Percentiles rank a stretch among this genome's conserved stretches.
Evolutionary conservation across 2,113 vertebrate genomes (phyloP).

Genomic region (Pollimyrus isidori): DNA sequence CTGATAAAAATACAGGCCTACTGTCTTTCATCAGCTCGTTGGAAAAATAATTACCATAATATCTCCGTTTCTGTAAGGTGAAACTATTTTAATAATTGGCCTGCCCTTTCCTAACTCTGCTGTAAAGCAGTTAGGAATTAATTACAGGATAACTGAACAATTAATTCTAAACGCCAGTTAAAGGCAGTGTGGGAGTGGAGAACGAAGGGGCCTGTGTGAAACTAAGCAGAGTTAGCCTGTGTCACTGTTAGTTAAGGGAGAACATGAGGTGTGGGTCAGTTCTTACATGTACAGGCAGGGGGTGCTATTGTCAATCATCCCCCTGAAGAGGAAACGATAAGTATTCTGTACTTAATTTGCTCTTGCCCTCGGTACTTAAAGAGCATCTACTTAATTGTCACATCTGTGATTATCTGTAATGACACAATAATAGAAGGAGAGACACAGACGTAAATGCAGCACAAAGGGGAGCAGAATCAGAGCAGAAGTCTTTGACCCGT

Average conservation of each 20-base stretch:
- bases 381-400: not conserved
- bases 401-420: not conserved
- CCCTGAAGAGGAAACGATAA: not conserved
- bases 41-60: slow-evolving; percentile 72
- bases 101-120: slow-evolving; percentile 75
- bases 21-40: slow-evolving; percentile 60
- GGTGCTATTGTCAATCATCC: not conserved
- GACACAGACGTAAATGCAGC: not conserved
- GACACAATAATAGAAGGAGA: not conserved
- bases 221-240: slow-evolving; percentile 43
- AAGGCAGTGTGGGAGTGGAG: slow-evolving; percentile 54
- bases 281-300: slow-evolving; percentile 8
- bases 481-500: not conserved
- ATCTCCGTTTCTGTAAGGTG: slow-evolving; percentile 71
- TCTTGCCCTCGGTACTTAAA: not conserved
- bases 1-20: slow-evolving; percentile 60
- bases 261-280: not conserved
- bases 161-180: slow-evolving; percentile 70
- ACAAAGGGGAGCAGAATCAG: not conserved
- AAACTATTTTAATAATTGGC: slow-evolving; percentile 75
- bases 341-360: not conserved
- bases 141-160: slow-evolving; percentile 75
- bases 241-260: slow-evolving; percentile 15
- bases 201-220: slow-evolving; percentile 52
- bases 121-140: slow-evolving; percentile 79